Base-by-base conservation (phyloP, 2,113 vertebrate genomes). In the Fregetta grallaria region DNA sequence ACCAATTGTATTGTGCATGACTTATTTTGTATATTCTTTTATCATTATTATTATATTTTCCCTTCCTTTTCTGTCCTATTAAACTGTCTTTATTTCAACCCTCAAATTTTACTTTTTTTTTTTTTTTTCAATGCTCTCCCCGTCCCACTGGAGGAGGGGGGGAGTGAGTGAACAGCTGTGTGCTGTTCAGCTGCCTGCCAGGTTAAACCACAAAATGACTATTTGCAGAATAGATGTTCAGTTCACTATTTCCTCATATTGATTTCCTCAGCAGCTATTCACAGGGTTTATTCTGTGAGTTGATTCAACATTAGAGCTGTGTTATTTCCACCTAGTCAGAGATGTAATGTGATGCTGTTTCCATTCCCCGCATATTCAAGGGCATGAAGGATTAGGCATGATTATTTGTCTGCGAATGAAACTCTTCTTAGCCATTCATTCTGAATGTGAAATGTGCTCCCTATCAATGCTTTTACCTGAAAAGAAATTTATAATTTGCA, bases 261-360 rank as follows among this genome's bases (percentile, higher is more conserved):
- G 95, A 94, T 94, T 90, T 66, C n/a, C 55, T 88, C 78, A 65
- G 87, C 87, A 93, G 63, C 70, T 81, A 29, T 76, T 89, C 84
- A 79, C 71, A 62, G 59, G 15, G 63, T 92, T 96, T 92, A 56
- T 92, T 88, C 74, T 94, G 87, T 76, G 90, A 92, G 95, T 62
- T 82, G 88, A 93, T 92, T 94, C 81, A 80, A 55, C 78, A 79
- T 90, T 86, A 92, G 71, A 23, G 76, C 63, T 77, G 16, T 70
- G 59, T 84, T 83, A 74, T 92, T 97, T 83, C 74, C 82, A 88
- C 53, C 36, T 82, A 59, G 65, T 22, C 4, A 13, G 78, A 92
- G 75, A 80, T 86, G 82, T 68, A 95, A 86, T 45, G 50, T 63
- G 55, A 82, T 86, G 71, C 75, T 95, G 81, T 75, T 90, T 92